Percentiles rank a stretch among this genome's conserved stretches.
Conservation (phyloP, 2,888 invertebrate species). For the Maniola hyperantus region DNA sequence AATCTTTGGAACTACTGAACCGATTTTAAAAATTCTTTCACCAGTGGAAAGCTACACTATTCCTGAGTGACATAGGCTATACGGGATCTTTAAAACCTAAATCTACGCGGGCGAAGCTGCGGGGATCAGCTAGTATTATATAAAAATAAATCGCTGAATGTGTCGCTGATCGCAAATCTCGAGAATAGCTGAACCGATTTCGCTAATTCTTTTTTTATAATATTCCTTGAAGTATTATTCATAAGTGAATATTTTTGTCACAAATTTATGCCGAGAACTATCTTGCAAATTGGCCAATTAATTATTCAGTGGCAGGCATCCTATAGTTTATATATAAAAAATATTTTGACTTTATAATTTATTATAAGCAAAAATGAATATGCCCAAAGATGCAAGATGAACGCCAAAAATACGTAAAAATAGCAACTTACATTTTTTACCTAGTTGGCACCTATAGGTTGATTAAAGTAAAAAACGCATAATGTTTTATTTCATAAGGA, state of each 20-base stretch:
- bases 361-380: neutral
- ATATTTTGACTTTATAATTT: neutral
- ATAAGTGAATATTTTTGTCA: neutral
- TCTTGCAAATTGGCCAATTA: slow-evolving; percentile 1
- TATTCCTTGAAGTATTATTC: no score
- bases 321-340: neutral
- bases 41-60: no score
- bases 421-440: neutral
- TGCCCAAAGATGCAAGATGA: neutral
- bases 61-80: no score
- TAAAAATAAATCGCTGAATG: no score
- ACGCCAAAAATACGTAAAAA: neutral
- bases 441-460: neutral
- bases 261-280: neutral
- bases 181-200: no score
- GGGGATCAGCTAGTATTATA: no score
- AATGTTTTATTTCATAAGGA: neutral
- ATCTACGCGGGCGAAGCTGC: no score
- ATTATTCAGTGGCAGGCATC: slow-evolving; percentile 3
- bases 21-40: no score
- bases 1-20: no score
- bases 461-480: neutral
- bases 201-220: no score
- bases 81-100: no score
- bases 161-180: no score